A percentile compares a stretch with the other conserved stretches of the same genome.
Evolutionary conservation across 2,797 vertebrate genomes (phyloP).

Genomic region (Pangasius mekongensis): DNA sequence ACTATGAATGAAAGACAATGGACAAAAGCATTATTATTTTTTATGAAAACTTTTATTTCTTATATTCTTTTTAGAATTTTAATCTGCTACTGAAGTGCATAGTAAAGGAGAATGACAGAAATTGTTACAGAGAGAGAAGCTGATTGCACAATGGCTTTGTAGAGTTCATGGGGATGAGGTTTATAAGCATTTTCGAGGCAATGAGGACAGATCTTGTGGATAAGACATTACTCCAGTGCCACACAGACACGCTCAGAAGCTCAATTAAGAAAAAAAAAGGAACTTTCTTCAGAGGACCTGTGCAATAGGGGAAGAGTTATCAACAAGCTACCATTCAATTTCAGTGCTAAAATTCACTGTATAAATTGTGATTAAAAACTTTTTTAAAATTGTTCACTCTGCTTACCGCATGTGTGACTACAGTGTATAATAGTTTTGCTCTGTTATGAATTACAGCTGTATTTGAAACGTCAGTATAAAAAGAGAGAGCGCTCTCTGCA

Average conservation of each 20-base stretch:
- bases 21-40: constrained; percentile 25
- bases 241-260: constrained; percentile 5
- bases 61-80: constrained; percentile 44
- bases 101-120: constrained; percentile 56
- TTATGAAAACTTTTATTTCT: constrained; percentile 63
- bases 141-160: constrained; percentile 47
- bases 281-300: constrained; percentile 21
- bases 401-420: neutral
- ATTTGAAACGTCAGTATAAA: constrained; percentile 35
- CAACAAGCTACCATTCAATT: neutral
- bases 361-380: neutral
- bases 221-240: neutral
- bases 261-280: neutral
- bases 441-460: neutral
- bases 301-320: constrained; percentile 13
- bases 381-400: neutral
- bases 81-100: constrained; percentile 63
- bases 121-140: constrained; percentile 50
- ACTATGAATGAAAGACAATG: constrained; percentile 14
- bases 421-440: neutral
- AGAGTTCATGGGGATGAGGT: constrained; percentile 18
- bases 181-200: constrained; percentile 35
- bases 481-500: constrained; percentile 46
- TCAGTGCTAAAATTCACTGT: neutral
- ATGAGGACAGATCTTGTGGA: constrained; percentile 13